phyloP scores from a whole-genome alignment of 1,140 invertebrate genomes.

The Papilio polyxenes region DNA sequence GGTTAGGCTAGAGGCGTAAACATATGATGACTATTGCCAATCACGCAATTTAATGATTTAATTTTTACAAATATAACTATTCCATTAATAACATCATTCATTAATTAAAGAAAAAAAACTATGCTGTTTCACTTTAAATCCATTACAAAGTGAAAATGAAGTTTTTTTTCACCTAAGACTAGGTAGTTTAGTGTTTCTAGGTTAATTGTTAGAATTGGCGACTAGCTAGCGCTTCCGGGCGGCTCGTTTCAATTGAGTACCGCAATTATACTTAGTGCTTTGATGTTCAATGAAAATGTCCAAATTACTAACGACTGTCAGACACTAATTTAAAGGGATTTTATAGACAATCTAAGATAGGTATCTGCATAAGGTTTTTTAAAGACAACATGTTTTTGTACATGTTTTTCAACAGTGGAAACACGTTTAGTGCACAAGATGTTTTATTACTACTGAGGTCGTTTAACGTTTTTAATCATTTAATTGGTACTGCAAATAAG shows the following conservation, averaged over 20 bases:
- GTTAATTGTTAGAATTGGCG: conserved; percentile 12
- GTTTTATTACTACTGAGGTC: not conserved
- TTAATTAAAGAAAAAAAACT: not conserved
- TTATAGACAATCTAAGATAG: not conserved
- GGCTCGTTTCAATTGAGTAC: conserved; percentile 11
- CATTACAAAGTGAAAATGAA: not conserved
- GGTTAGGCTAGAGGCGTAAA: too few relatives aligned
- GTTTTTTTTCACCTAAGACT: not conserved
- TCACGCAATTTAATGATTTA: too few relatives aligned
- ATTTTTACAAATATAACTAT: not conserved
- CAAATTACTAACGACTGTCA: not conserved
- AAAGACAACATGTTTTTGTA: too few relatives aligned
- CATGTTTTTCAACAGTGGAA: not conserved
- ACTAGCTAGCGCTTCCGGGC: not conserved
- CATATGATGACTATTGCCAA: too few relatives aligned
- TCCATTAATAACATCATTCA: too few relatives aligned
- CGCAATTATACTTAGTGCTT: not conserved
- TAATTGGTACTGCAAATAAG: not conserved
- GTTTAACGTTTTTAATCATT: not conserved
- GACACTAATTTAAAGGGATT: not conserved
- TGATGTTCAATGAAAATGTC: conserved; percentile 9
- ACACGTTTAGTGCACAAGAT: too few relatives aligned
- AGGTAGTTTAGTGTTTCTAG: conserved; percentile 12
- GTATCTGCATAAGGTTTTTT: too few relatives aligned
- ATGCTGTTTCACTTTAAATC: not conserved